Base-by-base conservation (phyloP, 2,113 vertebrate genomes). In the Oryzias celebensis region DNA sequence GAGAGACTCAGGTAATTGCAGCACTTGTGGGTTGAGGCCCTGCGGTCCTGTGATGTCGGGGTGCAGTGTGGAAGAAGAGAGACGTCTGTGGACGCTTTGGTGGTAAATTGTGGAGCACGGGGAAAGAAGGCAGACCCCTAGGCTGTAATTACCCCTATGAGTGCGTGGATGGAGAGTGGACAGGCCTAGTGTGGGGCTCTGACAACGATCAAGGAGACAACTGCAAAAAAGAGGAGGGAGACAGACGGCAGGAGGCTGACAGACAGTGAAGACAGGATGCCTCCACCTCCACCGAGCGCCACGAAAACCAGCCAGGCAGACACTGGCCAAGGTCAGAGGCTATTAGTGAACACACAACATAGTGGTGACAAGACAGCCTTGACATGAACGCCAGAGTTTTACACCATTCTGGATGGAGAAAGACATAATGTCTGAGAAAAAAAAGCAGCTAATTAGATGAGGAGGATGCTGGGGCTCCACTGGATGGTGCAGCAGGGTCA, bases 401-500 rank as follows among this genome's bases (percentile, higher is more conserved):
- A 59, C 54, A 70, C 24, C 68, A 63, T 64, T 65, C 28, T 44
- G 15, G 61, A 77, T 48, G 54, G 26, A 74, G 65, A 59, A 58
- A 73, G 57, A 83, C 60, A 57, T 68, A 64, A 75, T 68, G 31
- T 59, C 36, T 24, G 44, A 49, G 55, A 14, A 36, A 71, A 55
- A 20, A 23, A 75, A 66, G 48, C 2, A 17, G 47, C 17, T 65
- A 70, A 81, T 86, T 78, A 72, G 78, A 82, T 56, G 43, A 61
- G 49, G 4, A 15, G 5, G 36, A 67, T 48, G 50, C 16, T 2
- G 62, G 68, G 83, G 89, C 89, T 70, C 75, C 73, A 22, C 75
- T 78, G 87, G 80, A 75, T 90, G 90, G 90, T 85, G 84, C 72
- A 85, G 71, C 85, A 64, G 92, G 92, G 92, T 94, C 93, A 92